Evolutionary conservation across 2,888 invertebrate genomes (phyloP), one percentile per base, ranked within the genome.

Genomic region (Melieria picta): DNA sequence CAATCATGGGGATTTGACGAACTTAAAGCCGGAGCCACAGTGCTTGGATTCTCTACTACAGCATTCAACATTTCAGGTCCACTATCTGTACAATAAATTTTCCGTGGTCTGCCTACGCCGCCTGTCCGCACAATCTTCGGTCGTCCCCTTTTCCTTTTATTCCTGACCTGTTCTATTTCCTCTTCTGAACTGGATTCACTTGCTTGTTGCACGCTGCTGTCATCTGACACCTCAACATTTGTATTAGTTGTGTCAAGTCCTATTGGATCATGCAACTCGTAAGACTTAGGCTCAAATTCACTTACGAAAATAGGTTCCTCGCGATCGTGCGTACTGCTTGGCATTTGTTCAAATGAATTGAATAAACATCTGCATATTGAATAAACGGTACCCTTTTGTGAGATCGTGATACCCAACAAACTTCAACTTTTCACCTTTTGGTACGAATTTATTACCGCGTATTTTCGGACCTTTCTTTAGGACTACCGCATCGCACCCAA

Each of bases 301-400:
- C 2, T 30, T 30, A 30, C 30, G 30, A 30, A 30, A 30, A 30
- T 30, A 30, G 30, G 30, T 30, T 30, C 30, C 30, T 30, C 30
- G 30, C 30, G 30, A 30, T 30, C 30, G 30, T 30, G 30, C 3
- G 30, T 30, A 2, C 2, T 30, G 30, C 30, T 30, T 30, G 30
- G 30, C 30, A 2, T 30, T 30, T 30, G 30, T 30, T 30, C 30
- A 30, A 30, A 30, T 30, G 1, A 30, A 30, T 30, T 30, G 2
- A 30, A 30, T 1, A 30, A 30, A 30, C 7, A 69, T 64, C 46
- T 70, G 61, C 48, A 48, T 43, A 55, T 76, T 69, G 45, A 74
- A 75, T 13, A 77, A 60, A 16, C 74, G 69, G 58, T 76, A 74
- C 4, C 68, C 78, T 61, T 75, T 76, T 11, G 72, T 69, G 11